Evolutionary conservation across 1,140 invertebrate species (phyloP).

Genomic region (Drosophila aff.): DNA sequence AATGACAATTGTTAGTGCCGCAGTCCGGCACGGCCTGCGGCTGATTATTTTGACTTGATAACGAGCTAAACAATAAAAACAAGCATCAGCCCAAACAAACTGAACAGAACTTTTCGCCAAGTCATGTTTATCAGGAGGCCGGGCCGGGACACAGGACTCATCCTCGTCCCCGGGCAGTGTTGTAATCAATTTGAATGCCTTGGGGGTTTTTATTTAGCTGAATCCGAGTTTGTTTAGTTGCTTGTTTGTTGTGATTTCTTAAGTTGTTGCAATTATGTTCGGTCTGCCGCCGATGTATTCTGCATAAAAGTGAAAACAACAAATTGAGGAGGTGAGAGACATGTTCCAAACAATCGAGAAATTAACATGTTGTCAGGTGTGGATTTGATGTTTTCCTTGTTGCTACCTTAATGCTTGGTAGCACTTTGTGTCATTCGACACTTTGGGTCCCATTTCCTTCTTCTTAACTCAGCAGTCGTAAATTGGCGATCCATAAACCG

Average conservation of each 20-base stretch:
- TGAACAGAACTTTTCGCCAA: constrained; percentile 58
- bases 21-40: constrained; percentile 41
- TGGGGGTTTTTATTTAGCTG: constrained; percentile 46
- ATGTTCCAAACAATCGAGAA: constrained; percentile 22
- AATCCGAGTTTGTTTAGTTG: constrained; percentile 58
- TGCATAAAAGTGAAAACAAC: constrained; percentile 58
- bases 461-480: constrained; percentile 40
- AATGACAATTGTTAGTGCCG: constrained; percentile 79
- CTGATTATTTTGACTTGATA: constrained; percentile 85
- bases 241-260: constrained; percentile 78
- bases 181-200: constrained; percentile 81
- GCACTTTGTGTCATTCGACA: constrained; percentile 53
- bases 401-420: constrained; percentile 56
- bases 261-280: constrained; percentile 81
- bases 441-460: constrained; percentile 30
- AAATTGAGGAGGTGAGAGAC: constrained; percentile 22
- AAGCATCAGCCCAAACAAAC: constrained; percentile 67
- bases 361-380: constrained; percentile 55
- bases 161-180: constrained; percentile 11
- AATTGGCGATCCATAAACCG: constrained; percentile 65
- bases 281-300: constrained; percentile 27
- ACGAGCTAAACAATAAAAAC: constrained; percentile 84
- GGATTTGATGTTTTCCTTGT: constrained; percentile 42
- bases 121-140: constrained; percentile 77
- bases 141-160: constrained; percentile 50